Evolutionary conservation across 2,797 vertebrate genomes (phyloP).

Genomic region (Catostomus latipinnis): DNA sequence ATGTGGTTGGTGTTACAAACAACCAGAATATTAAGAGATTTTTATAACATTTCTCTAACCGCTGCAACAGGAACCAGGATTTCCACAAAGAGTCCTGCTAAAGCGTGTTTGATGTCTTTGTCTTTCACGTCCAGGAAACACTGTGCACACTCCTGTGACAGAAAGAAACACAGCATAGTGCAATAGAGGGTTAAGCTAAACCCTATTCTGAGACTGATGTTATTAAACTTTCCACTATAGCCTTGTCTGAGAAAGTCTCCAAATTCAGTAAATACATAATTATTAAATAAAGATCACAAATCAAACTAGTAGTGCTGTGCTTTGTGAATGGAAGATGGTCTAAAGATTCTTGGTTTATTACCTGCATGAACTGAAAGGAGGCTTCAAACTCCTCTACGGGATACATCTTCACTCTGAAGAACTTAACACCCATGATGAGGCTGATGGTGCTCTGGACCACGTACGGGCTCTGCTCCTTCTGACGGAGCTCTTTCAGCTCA

Average conservation of each 20-base stretch:
- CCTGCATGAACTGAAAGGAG: slow-evolving; percentile 99
- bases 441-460: slow-evolving; percentile 96
- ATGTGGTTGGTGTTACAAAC: too few relatives aligned
- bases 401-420: slow-evolving; percentile 99
- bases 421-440: slow-evolving; percentile 99
- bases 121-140: slow-evolving; percentile 99
- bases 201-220: too few relatives aligned
- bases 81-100: slow-evolving; percentile 98
- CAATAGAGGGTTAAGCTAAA: background rate
- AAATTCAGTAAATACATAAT: background rate
- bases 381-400: slow-evolving; percentile 98
- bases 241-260: background rate
- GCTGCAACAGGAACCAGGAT: slow-evolving; percentile 97
- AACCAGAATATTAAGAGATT: too few relatives aligned
- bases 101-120: slow-evolving; percentile 98
- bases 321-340: too few relatives aligned
- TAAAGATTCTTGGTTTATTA: background rate
- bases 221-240: background rate
- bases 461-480: slow-evolving; percentile 95
- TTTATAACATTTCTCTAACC: slow-evolving; percentile 80
- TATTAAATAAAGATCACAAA: too few relatives aligned
- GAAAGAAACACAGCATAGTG: slow-evolving; percentile 6
- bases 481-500: slow-evolving; percentile 94
- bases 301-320: too few relatives aligned
- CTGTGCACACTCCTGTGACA: slow-evolving; percentile 94